Conservation (phyloP, 2,797 vertebrate species). For the Aeoliscus strigatus region DNA sequence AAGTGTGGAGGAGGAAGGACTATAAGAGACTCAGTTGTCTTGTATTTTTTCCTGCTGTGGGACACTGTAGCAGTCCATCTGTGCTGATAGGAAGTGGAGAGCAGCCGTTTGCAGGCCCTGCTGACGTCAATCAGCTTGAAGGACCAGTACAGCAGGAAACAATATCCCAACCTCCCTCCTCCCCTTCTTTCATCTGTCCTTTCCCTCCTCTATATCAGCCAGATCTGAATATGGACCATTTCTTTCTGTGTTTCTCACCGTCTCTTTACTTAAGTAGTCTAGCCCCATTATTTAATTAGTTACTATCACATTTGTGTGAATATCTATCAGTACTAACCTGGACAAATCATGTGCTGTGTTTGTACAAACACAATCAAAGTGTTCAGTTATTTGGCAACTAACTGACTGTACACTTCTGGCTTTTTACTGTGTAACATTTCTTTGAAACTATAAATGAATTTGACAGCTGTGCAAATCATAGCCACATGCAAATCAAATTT, state of each 20-base stretch:
- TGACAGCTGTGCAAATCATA: too few species aligned
- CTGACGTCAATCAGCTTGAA: constrained; percentile 74
- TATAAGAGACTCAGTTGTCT: constrained; percentile 49
- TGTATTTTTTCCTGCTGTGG: constrained; percentile 62
- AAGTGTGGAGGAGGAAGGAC: constrained; percentile 64
- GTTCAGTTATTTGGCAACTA: too few species aligned
- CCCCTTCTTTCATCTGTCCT: constrained; percentile 27
- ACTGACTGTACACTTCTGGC: too few species aligned
- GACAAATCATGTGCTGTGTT: too few species aligned
- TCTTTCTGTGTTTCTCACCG: constrained; percentile 7
- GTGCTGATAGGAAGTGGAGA: constrained; percentile 69
- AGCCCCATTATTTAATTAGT: too few species aligned
- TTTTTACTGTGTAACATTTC: too few species aligned
- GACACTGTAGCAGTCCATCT: constrained; percentile 55
- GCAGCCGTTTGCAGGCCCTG: constrained; percentile 50
- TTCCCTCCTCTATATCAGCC: constrained; percentile 19
- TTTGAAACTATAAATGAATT: too few species aligned
- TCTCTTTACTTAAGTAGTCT: too few species aligned
- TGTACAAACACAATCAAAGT: too few species aligned
- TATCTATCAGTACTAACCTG: too few species aligned
- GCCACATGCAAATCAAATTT: too few species aligned
- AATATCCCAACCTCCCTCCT: constrained; percentile 41
- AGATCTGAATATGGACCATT: constrained; percentile 15
- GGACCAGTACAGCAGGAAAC: constrained; percentile 69
- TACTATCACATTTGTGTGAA: too few species aligned